Conservation (phyloP, 2,113 vertebrate species). For the Procavia capensis region DNA sequence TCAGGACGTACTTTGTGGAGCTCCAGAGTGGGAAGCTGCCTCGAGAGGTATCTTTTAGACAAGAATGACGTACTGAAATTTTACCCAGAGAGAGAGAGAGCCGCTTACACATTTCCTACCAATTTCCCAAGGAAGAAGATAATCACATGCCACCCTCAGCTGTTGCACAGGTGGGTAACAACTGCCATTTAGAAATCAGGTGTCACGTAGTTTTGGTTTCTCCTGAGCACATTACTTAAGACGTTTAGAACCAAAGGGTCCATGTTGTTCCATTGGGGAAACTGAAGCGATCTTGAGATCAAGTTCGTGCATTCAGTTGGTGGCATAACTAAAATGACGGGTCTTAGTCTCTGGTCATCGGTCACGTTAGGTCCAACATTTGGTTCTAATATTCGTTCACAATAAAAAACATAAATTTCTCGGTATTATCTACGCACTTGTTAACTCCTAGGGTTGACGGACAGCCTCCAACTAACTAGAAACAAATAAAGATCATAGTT, state of each 20-base stretch:
- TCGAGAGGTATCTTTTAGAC: neutral
- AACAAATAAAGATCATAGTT: neutral
- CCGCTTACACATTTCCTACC: neutral
- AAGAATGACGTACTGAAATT: neutral
- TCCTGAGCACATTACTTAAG: neutral
- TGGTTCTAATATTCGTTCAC: conserved; percentile 9
- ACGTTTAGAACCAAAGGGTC: neutral
- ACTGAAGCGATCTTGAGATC: neutral
- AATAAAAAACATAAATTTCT: neutral
- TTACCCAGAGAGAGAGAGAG: neutral
- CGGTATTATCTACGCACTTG: neutral
- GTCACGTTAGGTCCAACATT: neutral
- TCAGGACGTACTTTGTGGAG: neutral
- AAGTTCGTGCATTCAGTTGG: neutral
- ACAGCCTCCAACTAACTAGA: neutral
- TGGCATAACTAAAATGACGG: neutral
- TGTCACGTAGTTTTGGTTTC: neutral
- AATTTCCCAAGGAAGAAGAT: neutral
- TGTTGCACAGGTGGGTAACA: neutral
- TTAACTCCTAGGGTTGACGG: neutral
- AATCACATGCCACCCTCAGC: neutral
- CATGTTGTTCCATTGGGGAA: neutral
- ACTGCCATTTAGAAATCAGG: neutral
- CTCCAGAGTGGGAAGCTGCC: neutral
- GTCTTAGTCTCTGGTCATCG: neutral